phyloP scores from a whole-genome alignment of 2,113 vertebrate species.

The Pitta sordida region DNA sequence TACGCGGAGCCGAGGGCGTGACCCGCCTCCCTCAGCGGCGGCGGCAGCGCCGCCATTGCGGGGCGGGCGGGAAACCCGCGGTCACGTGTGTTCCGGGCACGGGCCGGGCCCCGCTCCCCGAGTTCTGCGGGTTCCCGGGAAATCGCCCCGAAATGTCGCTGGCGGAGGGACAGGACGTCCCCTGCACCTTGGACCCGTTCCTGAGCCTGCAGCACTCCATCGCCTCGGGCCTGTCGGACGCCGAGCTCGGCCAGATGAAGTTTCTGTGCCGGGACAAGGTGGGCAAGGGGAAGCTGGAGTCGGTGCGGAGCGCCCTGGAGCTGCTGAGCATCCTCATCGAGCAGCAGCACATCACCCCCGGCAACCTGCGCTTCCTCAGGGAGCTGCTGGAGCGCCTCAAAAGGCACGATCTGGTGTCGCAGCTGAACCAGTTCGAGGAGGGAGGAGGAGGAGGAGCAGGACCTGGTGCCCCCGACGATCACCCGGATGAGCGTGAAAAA shows the following conservation, averaged over 20 bases:
- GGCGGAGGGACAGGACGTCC: too few species aligned
- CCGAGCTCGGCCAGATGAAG: constrained; percentile 51
- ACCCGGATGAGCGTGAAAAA: constrained; percentile 46
- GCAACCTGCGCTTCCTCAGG: neutral
- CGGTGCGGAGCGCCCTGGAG: neutral
- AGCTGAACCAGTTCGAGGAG: constrained; percentile 21
- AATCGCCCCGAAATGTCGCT: too few species aligned
- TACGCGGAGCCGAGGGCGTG: fast-evolving
- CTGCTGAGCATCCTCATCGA: constrained; percentile 72
- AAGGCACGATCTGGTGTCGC: constrained; percentile 26
- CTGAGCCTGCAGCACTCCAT: constrained; percentile 55
- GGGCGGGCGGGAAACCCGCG: fast-evolving
- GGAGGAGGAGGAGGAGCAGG: neutral
- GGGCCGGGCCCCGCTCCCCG: fast-evolving
- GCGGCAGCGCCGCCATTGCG: neutral
- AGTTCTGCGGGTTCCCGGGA: fast-evolving
- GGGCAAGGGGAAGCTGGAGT: constrained; percentile 58
- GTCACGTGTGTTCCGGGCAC: neutral
- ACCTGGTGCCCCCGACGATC: fast-evolving
- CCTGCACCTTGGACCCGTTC: constrained; percentile 41
- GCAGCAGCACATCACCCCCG: neutral
- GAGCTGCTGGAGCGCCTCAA: neutral
- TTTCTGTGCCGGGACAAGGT: constrained; percentile 58
- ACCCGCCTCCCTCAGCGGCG: fast-evolving
- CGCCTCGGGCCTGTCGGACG: constrained; percentile 13